Conservation (phyloP, 2,797 vertebrate genomes). For the Spheniscus humboldti region DNA sequence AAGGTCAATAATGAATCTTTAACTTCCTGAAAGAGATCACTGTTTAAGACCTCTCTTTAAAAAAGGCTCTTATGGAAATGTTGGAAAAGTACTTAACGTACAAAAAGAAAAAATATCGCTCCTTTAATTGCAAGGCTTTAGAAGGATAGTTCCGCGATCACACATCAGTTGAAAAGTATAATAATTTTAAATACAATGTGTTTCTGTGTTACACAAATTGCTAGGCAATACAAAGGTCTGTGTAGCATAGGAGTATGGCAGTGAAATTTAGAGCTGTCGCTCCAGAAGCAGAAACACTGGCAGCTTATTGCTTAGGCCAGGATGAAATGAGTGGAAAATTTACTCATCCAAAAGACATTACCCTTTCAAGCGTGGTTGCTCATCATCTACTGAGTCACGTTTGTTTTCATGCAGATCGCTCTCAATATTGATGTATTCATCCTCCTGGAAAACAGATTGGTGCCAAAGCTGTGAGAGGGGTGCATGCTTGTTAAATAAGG, state of each 20-base stretch:
- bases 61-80: not conserved
- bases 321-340: not conserved
- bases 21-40: not conserved
- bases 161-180: not conserved
- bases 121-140: not conserved
- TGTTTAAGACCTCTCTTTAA: not conserved
- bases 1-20: not conserved
- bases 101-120: not conserved
- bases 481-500: not conserved
- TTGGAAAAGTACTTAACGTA: not conserved
- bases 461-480: not conserved
- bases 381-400: not conserved
- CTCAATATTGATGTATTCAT: slow-evolving; percentile 53
- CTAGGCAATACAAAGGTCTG: not conserved
- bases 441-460: slow-evolving; percentile 59
- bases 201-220: not conserved
- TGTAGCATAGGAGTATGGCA: not conserved
- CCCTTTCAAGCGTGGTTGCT: slow-evolving; percentile 52
- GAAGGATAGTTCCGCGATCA: not conserved
- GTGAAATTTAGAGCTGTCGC: not conserved
- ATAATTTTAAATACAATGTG: not conserved
- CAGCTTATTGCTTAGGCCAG: not conserved
- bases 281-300: not conserved
- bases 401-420: slow-evolving; percentile 30
- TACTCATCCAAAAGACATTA: slow-evolving; percentile 42